Evolutionary conservation across 2,113 vertebrate species (phyloP).

Genomic region (Chunga burmeisteri): DNA sequence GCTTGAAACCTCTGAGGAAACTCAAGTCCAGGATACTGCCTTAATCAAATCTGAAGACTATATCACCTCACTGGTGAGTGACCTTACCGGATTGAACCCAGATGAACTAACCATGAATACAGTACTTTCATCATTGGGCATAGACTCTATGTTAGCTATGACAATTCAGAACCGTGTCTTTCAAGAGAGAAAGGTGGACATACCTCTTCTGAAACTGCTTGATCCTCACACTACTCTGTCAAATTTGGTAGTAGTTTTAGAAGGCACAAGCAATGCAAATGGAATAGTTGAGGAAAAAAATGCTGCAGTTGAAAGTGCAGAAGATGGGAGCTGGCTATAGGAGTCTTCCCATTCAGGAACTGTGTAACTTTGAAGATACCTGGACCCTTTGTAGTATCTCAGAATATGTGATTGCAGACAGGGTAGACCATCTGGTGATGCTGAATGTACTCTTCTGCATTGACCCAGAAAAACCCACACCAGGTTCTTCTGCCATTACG

Average conservation of each 20-base stretch:
- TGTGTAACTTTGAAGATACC: neutral
- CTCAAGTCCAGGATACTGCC: neutral
- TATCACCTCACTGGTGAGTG: constrained; percentile 70
- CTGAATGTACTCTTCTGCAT: neutral
- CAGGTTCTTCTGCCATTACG: neutral
- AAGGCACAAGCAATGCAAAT: constrained; percentile 1
- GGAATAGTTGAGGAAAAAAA: neutral
- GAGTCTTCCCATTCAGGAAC: neutral
- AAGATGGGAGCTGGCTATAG: neutral
- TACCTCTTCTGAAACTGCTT: constrained; percentile 79
- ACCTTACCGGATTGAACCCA: constrained; percentile 52
- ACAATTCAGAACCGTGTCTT: constrained; percentile 83
- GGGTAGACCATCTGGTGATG: neutral
- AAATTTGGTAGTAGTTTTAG: constrained; percentile 67
- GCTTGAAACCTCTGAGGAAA: neutral
- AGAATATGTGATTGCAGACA: neutral
- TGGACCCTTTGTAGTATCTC: neutral
- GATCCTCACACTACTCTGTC: constrained; percentile 79
- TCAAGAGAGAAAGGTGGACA: constrained; percentile 74
- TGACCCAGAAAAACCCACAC: neutral
- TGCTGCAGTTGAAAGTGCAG: neutral
- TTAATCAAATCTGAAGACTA: constrained; percentile 60
- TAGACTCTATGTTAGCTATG: constrained; percentile 87
- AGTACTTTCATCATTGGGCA: constrained; percentile 73
- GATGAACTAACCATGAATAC: constrained; percentile 73